Percentiles rank a stretch among this genome's conserved stretches.
These are phyloP conservation scores for Neoarius graeffei DNA, from an alignment of 2,113 vertebrate genomes.

Conservation along the genomic window DNA sequence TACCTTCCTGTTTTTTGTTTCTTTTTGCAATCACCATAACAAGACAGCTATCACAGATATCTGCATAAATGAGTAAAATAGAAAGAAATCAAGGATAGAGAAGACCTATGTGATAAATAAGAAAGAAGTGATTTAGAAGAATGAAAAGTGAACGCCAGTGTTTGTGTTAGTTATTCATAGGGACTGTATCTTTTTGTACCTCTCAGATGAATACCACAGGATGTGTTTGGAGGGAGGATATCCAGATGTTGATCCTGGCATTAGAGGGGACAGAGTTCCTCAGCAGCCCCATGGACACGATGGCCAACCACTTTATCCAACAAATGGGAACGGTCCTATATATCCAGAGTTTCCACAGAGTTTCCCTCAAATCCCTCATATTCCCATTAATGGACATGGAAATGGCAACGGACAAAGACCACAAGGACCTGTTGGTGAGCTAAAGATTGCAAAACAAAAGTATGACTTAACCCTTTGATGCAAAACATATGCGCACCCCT, in stretches of 20 bases:
- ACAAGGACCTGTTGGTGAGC: slow-evolving; percentile 40
- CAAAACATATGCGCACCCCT: too few species aligned
- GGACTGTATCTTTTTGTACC: neutral
- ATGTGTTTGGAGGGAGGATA: slow-evolving; percentile 74
- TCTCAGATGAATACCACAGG: slow-evolving; percentile 76
- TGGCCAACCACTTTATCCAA: slow-evolving; percentile 62
- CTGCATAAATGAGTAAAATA: neutral
- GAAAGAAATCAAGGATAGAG: neutral
- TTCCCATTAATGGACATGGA: slow-evolving; percentile 22
- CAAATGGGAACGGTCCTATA: slow-evolving; percentile 35
- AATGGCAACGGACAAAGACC: slow-evolving; percentile 37
- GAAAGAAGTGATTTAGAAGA: neutral
- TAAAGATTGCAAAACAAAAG: neutral
- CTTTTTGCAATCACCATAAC: neutral
- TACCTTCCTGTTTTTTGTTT: neutral
- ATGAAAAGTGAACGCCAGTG: neutral
- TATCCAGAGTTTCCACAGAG: slow-evolving; percentile 35
- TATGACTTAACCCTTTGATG: too few species aligned
- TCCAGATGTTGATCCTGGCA: slow-evolving; percentile 53
- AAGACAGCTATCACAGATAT: neutral
- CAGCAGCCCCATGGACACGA: slow-evolving; percentile 56
- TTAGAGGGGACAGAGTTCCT: slow-evolving; percentile 62
- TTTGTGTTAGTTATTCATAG: neutral
- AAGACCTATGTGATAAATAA: neutral
- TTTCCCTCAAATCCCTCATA: slow-evolving; percentile 27